Evolutionary conservation across 2,888 invertebrate genomes (phyloP).

Genomic region (Schizaphis graminum): DNA sequence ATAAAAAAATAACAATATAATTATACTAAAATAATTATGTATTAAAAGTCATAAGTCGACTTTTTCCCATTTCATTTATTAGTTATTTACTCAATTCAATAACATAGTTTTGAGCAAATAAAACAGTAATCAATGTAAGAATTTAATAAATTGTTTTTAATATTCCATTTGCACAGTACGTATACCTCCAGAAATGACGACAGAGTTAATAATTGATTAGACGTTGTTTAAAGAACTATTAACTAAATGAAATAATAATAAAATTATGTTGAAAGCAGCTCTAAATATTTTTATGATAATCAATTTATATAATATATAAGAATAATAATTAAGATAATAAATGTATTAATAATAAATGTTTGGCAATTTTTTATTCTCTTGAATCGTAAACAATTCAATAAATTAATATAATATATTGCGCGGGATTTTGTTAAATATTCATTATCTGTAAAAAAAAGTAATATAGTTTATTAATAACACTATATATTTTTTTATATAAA

Average conservation of each 20-base stretch:
- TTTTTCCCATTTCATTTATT: constrained; percentile 35
- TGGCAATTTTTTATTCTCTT: constrained; percentile 64
- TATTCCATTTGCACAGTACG: constrained; percentile 56
- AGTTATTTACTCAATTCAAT: constrained; percentile 31
- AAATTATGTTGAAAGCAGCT: constrained; percentile 58
- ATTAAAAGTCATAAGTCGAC: background rate
- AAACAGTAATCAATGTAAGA: constrained; percentile 43
- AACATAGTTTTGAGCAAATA: constrained; percentile 47
- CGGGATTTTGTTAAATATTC: constrained; percentile 51
- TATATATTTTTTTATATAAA: background rate
- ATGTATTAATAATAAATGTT: constrained; percentile 64
- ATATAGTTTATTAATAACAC: background rate
- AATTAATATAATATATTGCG: constrained; percentile 59
- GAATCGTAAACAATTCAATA: constrained; percentile 53
- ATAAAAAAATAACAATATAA: constrained; percentile 40
- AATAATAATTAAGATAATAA: constrained; percentile 65
- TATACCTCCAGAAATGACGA: constrained; percentile 51
- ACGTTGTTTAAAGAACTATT: constrained; percentile 44
- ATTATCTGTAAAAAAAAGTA: constrained; percentile 54
- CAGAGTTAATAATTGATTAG: constrained; percentile 59
- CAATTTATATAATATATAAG: constrained; percentile 64
- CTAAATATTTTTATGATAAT: constrained; percentile 60
- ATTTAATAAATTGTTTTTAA: constrained; percentile 52
- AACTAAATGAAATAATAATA: constrained; percentile 60
- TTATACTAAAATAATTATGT: constrained; percentile 44